Base-by-base conservation (phyloP, 2,113 vertebrate genomes). In the Tinamus guttatus region DNA sequence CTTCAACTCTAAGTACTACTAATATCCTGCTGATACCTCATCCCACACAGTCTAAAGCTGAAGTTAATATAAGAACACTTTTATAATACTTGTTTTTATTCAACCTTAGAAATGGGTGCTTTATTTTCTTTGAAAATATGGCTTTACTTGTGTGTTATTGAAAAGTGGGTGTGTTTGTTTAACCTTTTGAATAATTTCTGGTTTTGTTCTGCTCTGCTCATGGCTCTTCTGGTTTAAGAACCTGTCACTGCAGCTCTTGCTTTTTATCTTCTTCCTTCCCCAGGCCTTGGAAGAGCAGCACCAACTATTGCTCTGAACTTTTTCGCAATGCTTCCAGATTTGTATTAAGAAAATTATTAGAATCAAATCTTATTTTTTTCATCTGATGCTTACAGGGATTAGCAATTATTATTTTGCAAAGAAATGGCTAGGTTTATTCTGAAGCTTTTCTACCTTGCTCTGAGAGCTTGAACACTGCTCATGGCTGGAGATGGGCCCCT, bases 121-220 rank as follows among this genome's bases (percentile, higher is more conserved):
- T 45, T n/a, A 27, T 45, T 73, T 88, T 19, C 32, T 73, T 76
- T 36, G 24, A 65, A 73, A 73, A 34, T 14, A 22, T 10, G 47
- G 10, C 20, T 36, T 81, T 7, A 22, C 19, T 49, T 0, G 1
- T 22, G 3, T 58, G 11, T 28, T 65, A 19, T 8, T 43, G 34
- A 69, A 71, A 85, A 10, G n/a, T 6, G 2, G 41, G 0, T 6
- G 4, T n/a, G 69, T 51, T 63, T 41, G 14, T 65, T 65, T 49
- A 22, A 62, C 24, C 1, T 2, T 7, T 40, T 62, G 15, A 65
- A 73, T 34, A 34, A 3, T 49, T 67, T 67, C 41, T 22, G 12
- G 34, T 20, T 49, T 41, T 43, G 18, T 62, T 62, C 25, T 49
- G 19, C 43, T 36, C 18, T 60, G 43, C 28, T 77, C 9, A 21